Percentiles rank a stretch among this genome's conserved stretches.
Evolutionary conservation across 2,113 vertebrate genomes (phyloP).

Genomic region (Chamaea fasciata): DNA sequence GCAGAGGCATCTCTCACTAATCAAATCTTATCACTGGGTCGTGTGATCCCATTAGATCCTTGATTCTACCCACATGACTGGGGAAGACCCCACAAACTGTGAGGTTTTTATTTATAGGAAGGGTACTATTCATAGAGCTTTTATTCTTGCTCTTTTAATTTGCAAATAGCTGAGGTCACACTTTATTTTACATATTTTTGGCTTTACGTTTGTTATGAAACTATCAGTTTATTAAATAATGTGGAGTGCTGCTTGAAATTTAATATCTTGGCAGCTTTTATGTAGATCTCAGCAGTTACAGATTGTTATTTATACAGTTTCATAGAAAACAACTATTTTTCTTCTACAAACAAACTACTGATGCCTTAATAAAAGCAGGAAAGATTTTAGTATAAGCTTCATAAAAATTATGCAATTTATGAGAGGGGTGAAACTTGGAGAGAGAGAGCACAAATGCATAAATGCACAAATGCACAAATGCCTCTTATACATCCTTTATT

Average conservation of each 20-base stretch:
- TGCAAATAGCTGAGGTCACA: not conserved
- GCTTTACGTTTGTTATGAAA: not conserved
- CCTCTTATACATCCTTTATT: not conserved
- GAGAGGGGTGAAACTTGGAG: not conserved
- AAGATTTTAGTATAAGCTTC: not conserved
- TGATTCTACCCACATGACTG: not conserved
- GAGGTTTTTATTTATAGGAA: not conserved
- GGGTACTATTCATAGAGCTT: not conserved
- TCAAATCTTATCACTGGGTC: not conserved
- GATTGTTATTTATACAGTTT: not conserved
- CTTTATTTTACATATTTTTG: not conserved
- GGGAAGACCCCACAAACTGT: not conserved
- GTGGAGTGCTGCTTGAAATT: not conserved
- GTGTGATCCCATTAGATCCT: not conserved
- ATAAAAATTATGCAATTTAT: not conserved
- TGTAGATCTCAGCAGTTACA: not conserved
- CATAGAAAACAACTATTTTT: not conserved
- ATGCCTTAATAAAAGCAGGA: not conserved
- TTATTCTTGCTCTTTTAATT: not conserved
- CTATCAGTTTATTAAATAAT: not conserved
- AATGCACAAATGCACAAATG: no score
- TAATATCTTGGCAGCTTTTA: not conserved
- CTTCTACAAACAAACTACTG: not conserved
- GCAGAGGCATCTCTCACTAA: not conserved
- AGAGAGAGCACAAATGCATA: not conserved